These are phyloP conservation scores for Amphiprion ocellaris DNA, from an alignment of 2,113 vertebrate species.

Conservation along the genomic window DNA sequence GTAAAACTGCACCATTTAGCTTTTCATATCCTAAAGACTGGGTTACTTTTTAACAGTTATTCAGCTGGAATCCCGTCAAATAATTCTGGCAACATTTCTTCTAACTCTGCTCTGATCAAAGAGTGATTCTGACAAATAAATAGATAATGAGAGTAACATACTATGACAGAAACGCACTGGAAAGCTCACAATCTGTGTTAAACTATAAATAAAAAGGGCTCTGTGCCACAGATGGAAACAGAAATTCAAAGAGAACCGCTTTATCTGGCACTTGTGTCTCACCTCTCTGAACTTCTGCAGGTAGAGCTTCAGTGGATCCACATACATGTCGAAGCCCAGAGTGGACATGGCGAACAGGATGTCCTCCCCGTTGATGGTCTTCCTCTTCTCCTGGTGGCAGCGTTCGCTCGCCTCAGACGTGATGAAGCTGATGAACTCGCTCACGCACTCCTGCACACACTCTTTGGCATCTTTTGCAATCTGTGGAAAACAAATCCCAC, in stretches of 20 bases:
- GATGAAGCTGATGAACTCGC: constrained; percentile 99
- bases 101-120: not conserved
- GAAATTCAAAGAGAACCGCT: not conserved
- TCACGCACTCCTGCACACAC: constrained; percentile 98
- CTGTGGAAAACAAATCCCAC: constrained; percentile 71
- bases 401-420: constrained; percentile 98
- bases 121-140: not conserved
- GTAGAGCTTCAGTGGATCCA: constrained; percentile 97
- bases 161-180: not conserved
- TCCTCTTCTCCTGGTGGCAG: constrained; percentile 98
- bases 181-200: not conserved
- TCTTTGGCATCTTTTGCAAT: constrained; percentile 99
- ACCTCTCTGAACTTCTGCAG: constrained; percentile 99
- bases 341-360: constrained; percentile 99
- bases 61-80: not conserved
- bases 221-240: too few species aligned
- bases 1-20: not conserved
- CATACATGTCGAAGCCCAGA: constrained; percentile 98
- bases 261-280: not conserved
- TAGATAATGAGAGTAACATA: not conserved
- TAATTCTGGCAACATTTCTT: too few species aligned
- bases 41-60: not conserved
- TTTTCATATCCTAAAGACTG: not conserved
- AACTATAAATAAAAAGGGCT: not conserved
- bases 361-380: constrained; percentile 99